Evolutionary conservation across 2,888 invertebrate genomes (phyloP), one percentile per base, ranked within the genome.

Genomic region (Orchesellides sinensis): DNA sequence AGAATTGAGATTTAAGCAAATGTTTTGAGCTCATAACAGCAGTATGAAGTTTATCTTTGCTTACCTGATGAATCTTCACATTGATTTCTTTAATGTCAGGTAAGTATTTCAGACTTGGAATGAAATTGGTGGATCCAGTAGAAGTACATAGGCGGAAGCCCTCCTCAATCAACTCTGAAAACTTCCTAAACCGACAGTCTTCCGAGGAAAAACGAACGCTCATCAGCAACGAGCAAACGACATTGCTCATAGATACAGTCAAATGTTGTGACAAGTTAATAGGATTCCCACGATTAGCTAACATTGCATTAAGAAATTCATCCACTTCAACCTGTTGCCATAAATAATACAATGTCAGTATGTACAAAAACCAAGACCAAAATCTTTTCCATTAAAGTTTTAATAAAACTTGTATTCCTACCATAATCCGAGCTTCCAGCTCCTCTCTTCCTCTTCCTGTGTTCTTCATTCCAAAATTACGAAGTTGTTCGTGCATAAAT

Each of bases 191-290:
- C 70, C 94, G 92, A 4, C 91, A 91, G 89, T 96, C 96, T 69
- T 95, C 94, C 87, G 94, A 93, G 77, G 93, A 93, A 90, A 96
- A 97, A 52, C 96, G 92, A 3, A 95, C 94, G 35, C 96, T 95
- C 97, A 97, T 97, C 89, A 96, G 93, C 88, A 97, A 93, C 85
- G 95, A 95, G 90, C 97, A 96, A 87, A 97, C 96, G 3, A 97
- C 96, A 90, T 97, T 97, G 89, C 95, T 96, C 87, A 96, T 94
- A 32, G 95, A 94, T 86, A 96, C 92, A 49, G 96, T 94, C 69
- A 97, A 92, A 21, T 93, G 91, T 8, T 94, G 93, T 70, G 95
- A 95, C 73, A 96, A 91, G 89, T 95, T 94, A 49, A 94, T 92
- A 0, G 96, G 92, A 40, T 92, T 91, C n/a, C 94, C 94, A 70